These are phyloP conservation scores for Dromaius novaehollandiae DNA, from an alignment of 2,113 vertebrate species.

Conservation along the genomic window DNA sequence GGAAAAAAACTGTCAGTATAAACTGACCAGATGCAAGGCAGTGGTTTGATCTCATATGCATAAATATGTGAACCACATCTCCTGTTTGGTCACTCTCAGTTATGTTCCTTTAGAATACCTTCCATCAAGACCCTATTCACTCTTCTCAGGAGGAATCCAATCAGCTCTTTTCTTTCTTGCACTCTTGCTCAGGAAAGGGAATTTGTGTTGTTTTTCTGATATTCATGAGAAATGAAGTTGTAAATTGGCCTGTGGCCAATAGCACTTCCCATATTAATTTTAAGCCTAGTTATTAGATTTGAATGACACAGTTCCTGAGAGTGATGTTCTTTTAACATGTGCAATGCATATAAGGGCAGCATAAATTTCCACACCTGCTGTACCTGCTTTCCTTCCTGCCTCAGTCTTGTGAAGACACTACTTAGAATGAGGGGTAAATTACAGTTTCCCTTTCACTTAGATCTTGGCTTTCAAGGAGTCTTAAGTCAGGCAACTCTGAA, in stretches of 20 bases:
- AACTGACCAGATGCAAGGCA: conserved; percentile 13
- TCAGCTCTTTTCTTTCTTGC: neutral
- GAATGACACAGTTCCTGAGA: neutral
- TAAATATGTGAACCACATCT: neutral
- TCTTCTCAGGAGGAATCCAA: neutral
- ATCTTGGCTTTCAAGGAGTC: neutral
- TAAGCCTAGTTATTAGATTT: neutral
- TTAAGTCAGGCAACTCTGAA: neutral
- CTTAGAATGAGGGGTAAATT: neutral
- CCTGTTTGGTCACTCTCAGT: neutral
- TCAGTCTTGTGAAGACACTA: neutral
- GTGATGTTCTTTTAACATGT: neutral
- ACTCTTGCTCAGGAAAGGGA: neutral
- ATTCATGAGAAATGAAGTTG: neutral
- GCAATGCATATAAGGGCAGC: neutral
- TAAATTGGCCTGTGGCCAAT: neutral
- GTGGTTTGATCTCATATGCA: neutral
- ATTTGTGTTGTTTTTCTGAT: neutral
- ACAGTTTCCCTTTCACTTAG: neutral
- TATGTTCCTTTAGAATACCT: neutral
- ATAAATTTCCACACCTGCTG: neutral
- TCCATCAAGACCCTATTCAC: neutral
- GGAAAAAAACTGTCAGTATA: conserved; percentile 38
- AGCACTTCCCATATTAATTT: neutral
- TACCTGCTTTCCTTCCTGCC: neutral